These are phyloP conservation scores for Orientallactaga bullata DNA, from an alignment of 2,113 vertebrate genomes.

Conservation along the genomic window DNA sequence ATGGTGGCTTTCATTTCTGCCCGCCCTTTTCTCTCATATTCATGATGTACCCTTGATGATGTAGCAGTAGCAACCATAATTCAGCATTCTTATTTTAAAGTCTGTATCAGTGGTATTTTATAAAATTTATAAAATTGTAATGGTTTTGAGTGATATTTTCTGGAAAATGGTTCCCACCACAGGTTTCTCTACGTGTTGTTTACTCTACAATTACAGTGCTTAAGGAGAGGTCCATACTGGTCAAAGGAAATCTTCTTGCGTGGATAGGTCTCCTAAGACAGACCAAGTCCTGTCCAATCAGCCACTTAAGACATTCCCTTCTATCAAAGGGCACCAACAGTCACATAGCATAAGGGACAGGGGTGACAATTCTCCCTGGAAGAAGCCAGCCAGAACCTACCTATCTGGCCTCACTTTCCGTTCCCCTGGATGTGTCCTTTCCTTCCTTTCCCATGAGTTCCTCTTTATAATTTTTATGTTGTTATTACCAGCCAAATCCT, in stretches of 20 bases:
- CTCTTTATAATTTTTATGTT: background rate
- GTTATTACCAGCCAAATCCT: slow-evolving; percentile 21
- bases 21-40: background rate
- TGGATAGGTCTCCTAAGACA: background rate
- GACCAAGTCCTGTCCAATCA: background rate
- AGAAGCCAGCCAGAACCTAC: background rate
- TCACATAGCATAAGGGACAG: background rate
- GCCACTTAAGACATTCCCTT: background rate
- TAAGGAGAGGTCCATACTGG: background rate
- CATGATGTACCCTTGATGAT: background rate
- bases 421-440: background rate
- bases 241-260: background rate
- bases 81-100: slow-evolving; percentile 41
- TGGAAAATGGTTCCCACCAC: slow-evolving; percentile 8
- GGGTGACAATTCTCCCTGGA: background rate
- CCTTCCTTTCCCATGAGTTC: background rate
- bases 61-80: slow-evolving; percentile 7
- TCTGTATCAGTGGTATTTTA: background rate
- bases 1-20: background rate
- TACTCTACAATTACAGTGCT: slow-evolving; percentile 24
- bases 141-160: slow-evolving; percentile 53
- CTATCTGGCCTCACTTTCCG: background rate
- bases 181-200: background rate
- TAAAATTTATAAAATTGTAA: slow-evolving; percentile 31
- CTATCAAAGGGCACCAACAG: background rate